A percentile compares a stretch with the other conserved stretches of the same genome.
These are phyloP conservation scores for Panthera leo DNA, from an alignment of 2,113 vertebrate species.

Conservation along the genomic window DNA sequence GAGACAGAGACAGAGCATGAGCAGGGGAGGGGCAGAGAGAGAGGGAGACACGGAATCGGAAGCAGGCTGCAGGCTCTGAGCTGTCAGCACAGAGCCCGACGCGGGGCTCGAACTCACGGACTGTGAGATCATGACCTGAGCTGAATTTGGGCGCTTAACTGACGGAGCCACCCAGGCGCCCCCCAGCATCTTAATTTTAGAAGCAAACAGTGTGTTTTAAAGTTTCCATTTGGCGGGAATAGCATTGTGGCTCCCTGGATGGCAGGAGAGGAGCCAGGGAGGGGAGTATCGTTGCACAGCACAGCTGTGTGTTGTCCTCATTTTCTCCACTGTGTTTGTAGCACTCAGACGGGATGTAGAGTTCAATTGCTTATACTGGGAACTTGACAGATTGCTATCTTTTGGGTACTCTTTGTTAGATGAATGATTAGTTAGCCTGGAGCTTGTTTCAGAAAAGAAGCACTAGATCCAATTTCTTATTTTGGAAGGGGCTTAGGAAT, in stretches of 20 bases:
- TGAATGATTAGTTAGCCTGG: not conserved
- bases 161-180: no score
- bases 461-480: accelerated
- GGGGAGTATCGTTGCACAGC: not conserved
- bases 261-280: not conserved
- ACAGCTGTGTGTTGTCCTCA: accelerated
- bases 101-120: no score
- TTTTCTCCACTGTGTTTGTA: not conserved
- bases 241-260: not conserved
- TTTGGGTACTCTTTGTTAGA: not conserved
- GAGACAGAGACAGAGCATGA: no score
- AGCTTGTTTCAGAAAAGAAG: not conserved
- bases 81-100: no score
- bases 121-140: no score
- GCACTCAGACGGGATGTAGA: not conserved
- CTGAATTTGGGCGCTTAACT: no score
- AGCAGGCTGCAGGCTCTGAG: no score
- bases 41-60: no score
- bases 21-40: no score
- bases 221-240: not conserved
- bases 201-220: not conserved
- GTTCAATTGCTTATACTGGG: not conserved
- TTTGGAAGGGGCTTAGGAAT: not conserved
- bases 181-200: conserved; percentile 40
- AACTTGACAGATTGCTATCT: not conserved